phyloP scores from a whole-genome alignment of 2,113 vertebrate species.

The Heterotilapia buettikoferi region DNA sequence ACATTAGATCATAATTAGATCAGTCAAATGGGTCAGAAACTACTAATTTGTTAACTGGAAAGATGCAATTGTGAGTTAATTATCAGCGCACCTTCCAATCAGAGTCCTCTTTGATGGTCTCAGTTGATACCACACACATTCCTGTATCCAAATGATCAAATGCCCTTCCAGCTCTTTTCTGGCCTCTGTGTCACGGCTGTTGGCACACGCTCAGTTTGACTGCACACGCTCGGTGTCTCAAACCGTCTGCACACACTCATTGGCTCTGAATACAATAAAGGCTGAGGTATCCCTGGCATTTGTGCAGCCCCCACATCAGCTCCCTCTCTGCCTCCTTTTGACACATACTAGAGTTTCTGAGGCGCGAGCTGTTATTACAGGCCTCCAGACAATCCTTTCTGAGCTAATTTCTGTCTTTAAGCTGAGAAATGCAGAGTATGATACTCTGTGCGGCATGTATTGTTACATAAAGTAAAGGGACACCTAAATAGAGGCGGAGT shows the following conservation, averaged over 20 bases:
- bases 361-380: constrained; percentile 39
- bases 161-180: constrained; percentile 25
- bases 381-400: not conserved
- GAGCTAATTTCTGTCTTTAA: constrained; percentile 30
- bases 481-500: not conserved
- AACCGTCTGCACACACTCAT: constrained; percentile 23
- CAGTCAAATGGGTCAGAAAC: not conserved
- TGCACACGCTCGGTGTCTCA: constrained; percentile 26
- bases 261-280: constrained; percentile 44
- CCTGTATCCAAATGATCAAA: constrained; percentile 1
- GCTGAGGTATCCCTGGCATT: constrained; percentile 80
- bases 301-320: constrained; percentile 66
- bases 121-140: not conserved
- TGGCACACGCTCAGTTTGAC: constrained; percentile 34
- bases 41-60: not conserved
- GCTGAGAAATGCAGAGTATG: not conserved
- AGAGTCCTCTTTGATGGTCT: not conserved
- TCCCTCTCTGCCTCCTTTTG: constrained; percentile 68
- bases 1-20: constrained; percentile 7
- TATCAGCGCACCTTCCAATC: not conserved
- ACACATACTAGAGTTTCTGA: constrained; percentile 76
- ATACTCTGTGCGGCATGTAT: not conserved
- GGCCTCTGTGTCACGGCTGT: not conserved
- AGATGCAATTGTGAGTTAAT: not conserved
- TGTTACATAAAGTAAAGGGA: not conserved